Percentiles rank a stretch among this genome's conserved stretches.
phyloP scores from a whole-genome alignment of 2,113 vertebrate genomes.

The Zonotrichia leucophrys region DNA sequence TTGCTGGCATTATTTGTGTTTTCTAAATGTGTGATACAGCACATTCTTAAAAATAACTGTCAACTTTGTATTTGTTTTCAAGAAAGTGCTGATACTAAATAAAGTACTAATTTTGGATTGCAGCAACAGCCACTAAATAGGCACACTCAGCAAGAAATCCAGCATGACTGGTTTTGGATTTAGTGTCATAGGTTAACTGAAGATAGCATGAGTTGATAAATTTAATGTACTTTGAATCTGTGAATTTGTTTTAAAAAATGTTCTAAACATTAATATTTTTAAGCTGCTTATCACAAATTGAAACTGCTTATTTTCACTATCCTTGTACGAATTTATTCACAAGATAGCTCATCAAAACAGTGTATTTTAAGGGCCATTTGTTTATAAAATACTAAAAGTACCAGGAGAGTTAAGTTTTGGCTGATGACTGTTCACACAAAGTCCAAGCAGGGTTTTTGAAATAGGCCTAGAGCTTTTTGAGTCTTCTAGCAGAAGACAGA shows the following conservation, averaged over 20 bases:
- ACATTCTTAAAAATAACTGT: constrained; percentile 52
- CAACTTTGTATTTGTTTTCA: constrained; percentile 56
- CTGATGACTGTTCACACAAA: not conserved
- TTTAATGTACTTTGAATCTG: not conserved
- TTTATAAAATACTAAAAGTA: not conserved
- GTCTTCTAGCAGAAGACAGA: not conserved
- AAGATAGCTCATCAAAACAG: not conserved
- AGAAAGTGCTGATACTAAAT: constrained; percentile 53
- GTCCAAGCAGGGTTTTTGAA: not conserved
- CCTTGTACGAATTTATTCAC: not conserved
- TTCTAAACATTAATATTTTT: not conserved
- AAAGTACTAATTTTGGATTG: constrained; percentile 26
- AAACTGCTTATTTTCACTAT: not conserved
- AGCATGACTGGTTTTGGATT: not conserved
- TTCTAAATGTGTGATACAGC: constrained; percentile 51
- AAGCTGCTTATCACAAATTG: not conserved
- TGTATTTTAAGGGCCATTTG: not conserved
- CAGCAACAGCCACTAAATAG: constrained; percentile 1
- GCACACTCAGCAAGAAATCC: constrained; percentile 39
- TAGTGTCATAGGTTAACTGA: constrained; percentile 38
- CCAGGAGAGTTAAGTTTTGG: not conserved
- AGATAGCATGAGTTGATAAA: not conserved
- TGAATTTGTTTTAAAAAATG: not conserved
- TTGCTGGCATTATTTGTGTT: constrained; percentile 29
- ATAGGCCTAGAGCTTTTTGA: not conserved